Conservation (phyloP, 2,797 vertebrate genomes). For the Sciurus carolinensis region DNA sequence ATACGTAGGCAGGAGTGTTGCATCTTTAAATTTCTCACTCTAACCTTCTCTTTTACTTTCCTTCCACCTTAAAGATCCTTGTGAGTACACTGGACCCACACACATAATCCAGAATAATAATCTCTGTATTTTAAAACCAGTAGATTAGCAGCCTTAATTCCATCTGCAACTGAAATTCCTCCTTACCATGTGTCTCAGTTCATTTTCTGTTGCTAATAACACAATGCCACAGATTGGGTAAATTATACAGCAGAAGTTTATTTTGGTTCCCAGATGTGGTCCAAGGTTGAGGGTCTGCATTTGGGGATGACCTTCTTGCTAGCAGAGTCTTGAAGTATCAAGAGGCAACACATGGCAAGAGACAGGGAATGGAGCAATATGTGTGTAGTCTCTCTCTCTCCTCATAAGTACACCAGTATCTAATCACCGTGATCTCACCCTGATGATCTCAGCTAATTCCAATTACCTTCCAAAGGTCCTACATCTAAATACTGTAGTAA, state of each 20-base stretch:
- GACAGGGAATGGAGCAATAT: neutral
- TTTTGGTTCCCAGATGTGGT: neutral
- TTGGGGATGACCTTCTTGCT: no score
- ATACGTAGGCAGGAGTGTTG: neutral
- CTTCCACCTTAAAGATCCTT: neutral
- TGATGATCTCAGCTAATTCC: neutral
- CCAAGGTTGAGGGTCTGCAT: neutral
- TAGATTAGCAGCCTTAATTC: neutral
- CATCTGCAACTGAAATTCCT: no score
- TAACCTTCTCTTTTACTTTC: neutral
- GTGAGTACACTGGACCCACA: neutral
- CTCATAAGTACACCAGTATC: neutral
- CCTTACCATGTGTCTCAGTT: no score
- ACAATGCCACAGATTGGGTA: no score
- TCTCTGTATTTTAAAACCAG: neutral
- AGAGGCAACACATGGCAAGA: neutral
- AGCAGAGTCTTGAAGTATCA: no score
- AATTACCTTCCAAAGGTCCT: no score
- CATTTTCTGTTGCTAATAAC: neutral
- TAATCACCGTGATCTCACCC: neutral
- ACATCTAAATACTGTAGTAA: neutral
- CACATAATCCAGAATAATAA: neutral
- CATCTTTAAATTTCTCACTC: neutral
- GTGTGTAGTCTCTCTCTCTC: no score
- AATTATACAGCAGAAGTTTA: neutral